phyloP scores from a whole-genome alignment of 2,797 vertebrate genomes.

The Manis crassicaudata region DNA sequence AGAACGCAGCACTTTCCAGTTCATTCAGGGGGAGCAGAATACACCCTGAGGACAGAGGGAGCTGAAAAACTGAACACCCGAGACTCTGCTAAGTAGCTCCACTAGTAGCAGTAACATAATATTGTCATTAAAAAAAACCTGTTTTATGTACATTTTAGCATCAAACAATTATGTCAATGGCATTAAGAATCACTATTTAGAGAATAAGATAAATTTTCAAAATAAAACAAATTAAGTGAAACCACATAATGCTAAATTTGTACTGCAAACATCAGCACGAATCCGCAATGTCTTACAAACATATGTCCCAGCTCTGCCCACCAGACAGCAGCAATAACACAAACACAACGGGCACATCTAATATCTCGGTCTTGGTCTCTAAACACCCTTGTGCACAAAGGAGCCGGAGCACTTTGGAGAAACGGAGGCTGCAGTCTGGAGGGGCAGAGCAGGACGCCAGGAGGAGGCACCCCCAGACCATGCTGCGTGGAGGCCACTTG shows the following conservation, averaged over 20 bases:
- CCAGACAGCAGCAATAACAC: rapidly evolving
- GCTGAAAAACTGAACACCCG: not conserved
- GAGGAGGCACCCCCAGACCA: rapidly evolving
- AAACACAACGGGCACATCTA: not conserved
- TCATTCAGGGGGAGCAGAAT: too few relatives aligned
- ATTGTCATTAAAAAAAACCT: rapidly evolving
- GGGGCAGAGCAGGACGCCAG: not conserved
- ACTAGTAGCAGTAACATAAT: not conserved
- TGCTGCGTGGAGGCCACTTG: rapidly evolving
- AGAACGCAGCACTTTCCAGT: not conserved
- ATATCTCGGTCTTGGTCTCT: not conserved
- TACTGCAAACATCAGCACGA: not conserved
- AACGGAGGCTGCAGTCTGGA: too few relatives aligned
- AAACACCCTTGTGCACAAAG: not conserved
- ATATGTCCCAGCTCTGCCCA: not conserved
- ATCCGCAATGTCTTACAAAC: not conserved
- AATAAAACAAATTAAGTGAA: not conserved
- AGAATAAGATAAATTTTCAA: not conserved
- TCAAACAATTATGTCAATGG: not conserved
- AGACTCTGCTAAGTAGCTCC: not conserved
- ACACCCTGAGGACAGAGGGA: not conserved
- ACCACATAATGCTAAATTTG: not conserved
- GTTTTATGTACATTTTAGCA: not conserved
- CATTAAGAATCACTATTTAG: not conserved
- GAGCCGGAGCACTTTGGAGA: not conserved